A percentile compares a stretch with the other conserved stretches of the same genome.
phyloP scores from a whole-genome alignment of 2,797 vertebrate species.

The Girardinus metallicus region DNA sequence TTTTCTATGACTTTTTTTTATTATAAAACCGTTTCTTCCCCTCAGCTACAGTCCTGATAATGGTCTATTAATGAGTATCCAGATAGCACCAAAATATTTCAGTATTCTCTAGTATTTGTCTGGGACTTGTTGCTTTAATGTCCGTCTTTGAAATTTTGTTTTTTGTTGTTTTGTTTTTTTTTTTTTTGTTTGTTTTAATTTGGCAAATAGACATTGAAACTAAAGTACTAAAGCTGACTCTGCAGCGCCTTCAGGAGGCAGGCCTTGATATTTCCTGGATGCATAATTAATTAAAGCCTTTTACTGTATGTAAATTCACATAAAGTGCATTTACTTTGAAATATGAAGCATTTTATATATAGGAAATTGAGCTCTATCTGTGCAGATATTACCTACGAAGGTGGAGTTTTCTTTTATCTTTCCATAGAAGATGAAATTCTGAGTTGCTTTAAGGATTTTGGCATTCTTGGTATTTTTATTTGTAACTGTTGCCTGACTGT shows the following conservation, averaged over 20 bases:
- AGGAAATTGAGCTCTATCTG: conserved; percentile 27
- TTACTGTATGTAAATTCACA: conserved; percentile 1
- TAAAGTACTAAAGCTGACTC: background rate
- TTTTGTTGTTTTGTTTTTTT: conserved; percentile 43
- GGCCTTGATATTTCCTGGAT: background rate
- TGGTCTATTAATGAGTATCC: conserved; percentile 10
- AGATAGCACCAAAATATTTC: conserved; percentile 33
- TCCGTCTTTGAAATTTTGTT: conserved; percentile 25
- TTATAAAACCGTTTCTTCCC: conserved; percentile 1
- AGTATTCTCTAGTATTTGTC: conserved; percentile 41
- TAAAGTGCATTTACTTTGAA: conserved; percentile 16
- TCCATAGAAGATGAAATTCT: conserved; percentile 18
- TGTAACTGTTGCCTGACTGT: background rate
- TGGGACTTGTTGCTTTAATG: conserved; percentile 31
- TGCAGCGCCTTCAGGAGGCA: background rate
- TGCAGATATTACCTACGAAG: conserved; percentile 28
- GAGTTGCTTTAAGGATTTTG: conserved; percentile 36
- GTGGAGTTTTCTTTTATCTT: conserved; percentile 15
- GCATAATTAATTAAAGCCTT: conserved; percentile 2
- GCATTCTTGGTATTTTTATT: conserved; percentile 19
- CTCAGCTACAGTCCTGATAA: conserved; percentile 10
- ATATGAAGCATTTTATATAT: conserved; percentile 40
- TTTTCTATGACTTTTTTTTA: conserved; percentile 7
- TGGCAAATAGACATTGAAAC: background rate
- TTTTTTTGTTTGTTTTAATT: conserved; percentile 19